Percentiles rank a stretch among this genome's conserved stretches.
Evolutionary conservation across 2,113 vertebrate species (phyloP).

Genomic region (Alaudala cheleensis): DNA sequence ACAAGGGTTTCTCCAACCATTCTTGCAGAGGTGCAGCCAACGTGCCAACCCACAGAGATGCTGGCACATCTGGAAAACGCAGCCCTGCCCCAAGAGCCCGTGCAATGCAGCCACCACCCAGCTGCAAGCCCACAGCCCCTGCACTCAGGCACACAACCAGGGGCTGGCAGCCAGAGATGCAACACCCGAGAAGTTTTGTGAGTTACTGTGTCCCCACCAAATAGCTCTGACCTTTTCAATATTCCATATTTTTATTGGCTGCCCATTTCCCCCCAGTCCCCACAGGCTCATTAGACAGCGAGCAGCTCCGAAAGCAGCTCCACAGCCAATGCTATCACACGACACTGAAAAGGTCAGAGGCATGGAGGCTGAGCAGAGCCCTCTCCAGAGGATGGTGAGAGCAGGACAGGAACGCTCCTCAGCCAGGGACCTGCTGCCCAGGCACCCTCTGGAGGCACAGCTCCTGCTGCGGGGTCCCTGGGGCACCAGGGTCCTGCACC

Average conservation of each 20-base stretch:
- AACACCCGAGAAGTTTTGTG: not conserved
- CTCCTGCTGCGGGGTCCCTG: fast-evolving
- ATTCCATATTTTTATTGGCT: constrained; percentile 57
- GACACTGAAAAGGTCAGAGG: constrained; percentile 61
- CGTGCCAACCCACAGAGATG: not conserved
- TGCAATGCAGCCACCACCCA: not conserved
- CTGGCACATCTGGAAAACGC: not conserved
- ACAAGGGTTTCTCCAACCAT: not conserved
- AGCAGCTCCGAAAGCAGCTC: not conserved
- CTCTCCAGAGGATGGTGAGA: not conserved
- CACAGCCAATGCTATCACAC: not conserved
- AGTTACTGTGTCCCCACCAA: not conserved
- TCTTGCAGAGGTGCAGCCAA: not conserved
- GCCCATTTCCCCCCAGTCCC: not conserved
- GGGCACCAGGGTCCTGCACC: not conserved
- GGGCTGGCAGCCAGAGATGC: not conserved
- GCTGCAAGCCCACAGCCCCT: not conserved
- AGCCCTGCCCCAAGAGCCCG: not conserved
- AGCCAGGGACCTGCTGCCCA: not conserved
- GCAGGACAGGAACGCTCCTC: not conserved
- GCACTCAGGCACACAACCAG: fast-evolving
- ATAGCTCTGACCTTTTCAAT: constrained; percentile 42
- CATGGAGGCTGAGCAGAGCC: not conserved
- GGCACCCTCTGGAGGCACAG: not conserved
- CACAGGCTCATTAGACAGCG: not conserved